These are phyloP conservation scores for Corythaixoides concolor DNA, from an alignment of 2,113 vertebrate genomes.

Conservation along the genomic window DNA sequence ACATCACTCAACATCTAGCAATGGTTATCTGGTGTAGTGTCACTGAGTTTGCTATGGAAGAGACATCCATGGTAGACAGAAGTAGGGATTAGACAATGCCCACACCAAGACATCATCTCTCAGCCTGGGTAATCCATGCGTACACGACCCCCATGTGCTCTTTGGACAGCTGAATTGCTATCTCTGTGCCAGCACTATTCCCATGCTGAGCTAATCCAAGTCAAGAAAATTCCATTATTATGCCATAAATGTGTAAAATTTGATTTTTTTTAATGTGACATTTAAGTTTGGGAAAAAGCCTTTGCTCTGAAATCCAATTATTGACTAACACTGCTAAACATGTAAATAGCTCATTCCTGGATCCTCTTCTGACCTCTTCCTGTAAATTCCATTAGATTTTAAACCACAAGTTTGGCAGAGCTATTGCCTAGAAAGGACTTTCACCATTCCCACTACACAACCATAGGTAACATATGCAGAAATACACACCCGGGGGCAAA, in stretches of 20 bases:
- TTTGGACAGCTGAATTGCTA: neutral
- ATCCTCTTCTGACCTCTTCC: neutral
- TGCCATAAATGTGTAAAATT: neutral
- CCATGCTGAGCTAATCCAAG: neutral
- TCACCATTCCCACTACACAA: neutral
- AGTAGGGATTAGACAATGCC: neutral
- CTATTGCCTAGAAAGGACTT: neutral
- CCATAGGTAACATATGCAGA: neutral
- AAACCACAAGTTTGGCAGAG: neutral
- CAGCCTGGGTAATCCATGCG: neutral
- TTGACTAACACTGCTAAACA: neutral
- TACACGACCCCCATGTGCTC: neutral
- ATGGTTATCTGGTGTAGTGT: neutral
- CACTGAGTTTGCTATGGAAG: neutral
- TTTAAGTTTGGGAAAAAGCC: neutral
- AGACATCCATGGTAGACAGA: neutral
- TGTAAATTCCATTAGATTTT: neutral
- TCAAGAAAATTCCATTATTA: neutral
- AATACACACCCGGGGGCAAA: neutral
- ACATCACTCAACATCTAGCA: neutral
- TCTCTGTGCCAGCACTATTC: neutral
- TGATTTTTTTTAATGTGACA: neutral
- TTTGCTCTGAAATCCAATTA: slow-evolving; percentile 3
- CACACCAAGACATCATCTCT: neutral
- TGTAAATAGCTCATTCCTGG: neutral